These are phyloP conservation scores for Ptychochromis oligacanthus DNA, from an alignment of 2,113 vertebrate genomes.

Conservation along the genomic window DNA sequence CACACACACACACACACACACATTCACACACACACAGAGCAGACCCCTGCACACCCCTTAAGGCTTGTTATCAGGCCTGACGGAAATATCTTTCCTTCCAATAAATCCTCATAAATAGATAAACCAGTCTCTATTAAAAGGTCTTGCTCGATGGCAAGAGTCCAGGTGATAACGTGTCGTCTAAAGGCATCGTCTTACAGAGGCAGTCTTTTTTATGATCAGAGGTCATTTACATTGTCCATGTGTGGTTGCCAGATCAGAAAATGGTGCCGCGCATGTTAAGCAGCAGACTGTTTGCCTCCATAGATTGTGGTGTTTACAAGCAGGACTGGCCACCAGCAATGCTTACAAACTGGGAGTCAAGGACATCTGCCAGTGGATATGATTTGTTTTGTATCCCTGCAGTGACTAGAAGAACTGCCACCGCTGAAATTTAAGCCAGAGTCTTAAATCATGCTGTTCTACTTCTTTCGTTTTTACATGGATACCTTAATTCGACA, in stretches of 20 bases:
- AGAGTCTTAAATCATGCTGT: slow-evolving; percentile 8
- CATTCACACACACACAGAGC: neutral
- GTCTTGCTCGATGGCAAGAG: slow-evolving; percentile 33
- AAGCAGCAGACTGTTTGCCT: slow-evolving; percentile 56
- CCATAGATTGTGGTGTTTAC: slow-evolving; percentile 33
- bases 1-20: neutral
- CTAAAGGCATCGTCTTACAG: slow-evolving; percentile 34
- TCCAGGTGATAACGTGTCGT: slow-evolving; percentile 38
- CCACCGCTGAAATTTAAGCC: slow-evolving; percentile 5
- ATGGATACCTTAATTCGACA: slow-evolving; percentile 27
- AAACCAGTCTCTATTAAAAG: slow-evolving; percentile 61
- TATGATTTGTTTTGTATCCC: slow-evolving; percentile 42
- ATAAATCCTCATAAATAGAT: slow-evolving; percentile 63
- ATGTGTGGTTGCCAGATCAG: slow-evolving; percentile 40
- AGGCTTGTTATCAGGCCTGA: slow-evolving; percentile 42
- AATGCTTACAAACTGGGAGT: slow-evolving; percentile 46
- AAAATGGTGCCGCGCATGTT: slow-evolving; percentile 27
- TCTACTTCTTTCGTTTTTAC: neutral
- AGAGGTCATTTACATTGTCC: slow-evolving; percentile 40
- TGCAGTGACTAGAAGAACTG: slow-evolving; percentile 26
- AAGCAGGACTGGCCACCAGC: slow-evolving; percentile 35
- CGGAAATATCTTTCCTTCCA: slow-evolving; percentile 42
- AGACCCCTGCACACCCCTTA: neutral
- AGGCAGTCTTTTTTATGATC: slow-evolving; percentile 31
- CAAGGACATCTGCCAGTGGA: slow-evolving; percentile 53